Evolutionary conservation across 2,888 invertebrate species (phyloP), one percentile per base, ranked within the genome.

Genomic region (Sturmia bella): DNA sequence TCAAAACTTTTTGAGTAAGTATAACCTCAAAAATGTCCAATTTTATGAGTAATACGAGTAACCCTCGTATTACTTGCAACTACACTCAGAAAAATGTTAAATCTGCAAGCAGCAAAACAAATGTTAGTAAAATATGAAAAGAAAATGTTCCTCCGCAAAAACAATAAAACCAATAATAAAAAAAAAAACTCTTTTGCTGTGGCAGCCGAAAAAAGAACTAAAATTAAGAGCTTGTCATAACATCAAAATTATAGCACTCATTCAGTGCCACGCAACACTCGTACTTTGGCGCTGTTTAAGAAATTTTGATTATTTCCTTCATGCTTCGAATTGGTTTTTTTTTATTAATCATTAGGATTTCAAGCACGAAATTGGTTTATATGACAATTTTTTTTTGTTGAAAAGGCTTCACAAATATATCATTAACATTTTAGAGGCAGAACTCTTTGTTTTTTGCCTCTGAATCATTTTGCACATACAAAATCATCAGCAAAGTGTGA

Each of bases 271-370:
- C 7, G 15, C 45, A n/a, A 15, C 9, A 17, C 15, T 17, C 13
- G 13, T 5, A 43, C 6, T 24, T 0, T 12, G 1, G 17, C 21
- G 32, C 45, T 41, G 24, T 72, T 56, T 37, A 32, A 39, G 15
- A 50, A 21, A 52, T 24, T 50, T 73, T 45, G 54, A 37, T 64
- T 64, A 63, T 64, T 73, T 37, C 21, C 32, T 45, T 24, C 17
- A 63, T 43, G 45, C 12, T 54, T 63, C 24, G 41, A 57, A 24
- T 56, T 52, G 45, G 37, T 37, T 15, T 15, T 59, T 69, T 57
- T 70, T 70, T 32, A 21, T 70, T 59, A 59, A 27, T 73, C 73
- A 73, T 43, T 54, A 43, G 63, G 39, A 66, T 15, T 76, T 56
- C 19, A 63, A 37, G 56, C 39, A 64, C 63, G 19, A 50, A 19